phyloP scores from a whole-genome alignment of 2,888 invertebrate species.

The Sarcophaga variegata region DNA sequence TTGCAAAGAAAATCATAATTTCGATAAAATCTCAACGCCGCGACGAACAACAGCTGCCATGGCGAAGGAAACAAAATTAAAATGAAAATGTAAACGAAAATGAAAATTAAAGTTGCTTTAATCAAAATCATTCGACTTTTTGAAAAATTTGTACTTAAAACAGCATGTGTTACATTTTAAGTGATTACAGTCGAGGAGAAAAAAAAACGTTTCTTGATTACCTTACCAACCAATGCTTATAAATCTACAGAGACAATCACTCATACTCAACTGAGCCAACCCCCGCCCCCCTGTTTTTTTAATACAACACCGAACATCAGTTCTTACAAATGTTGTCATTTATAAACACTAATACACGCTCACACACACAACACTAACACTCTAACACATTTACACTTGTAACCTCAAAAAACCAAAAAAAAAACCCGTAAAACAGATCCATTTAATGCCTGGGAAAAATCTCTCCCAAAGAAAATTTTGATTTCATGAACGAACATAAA shows the following conservation, averaged over 20 bases:
- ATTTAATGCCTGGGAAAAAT: constrained; percentile 33
- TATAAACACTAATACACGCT: constrained; percentile 15
- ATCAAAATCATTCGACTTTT: constrained; percentile 26
- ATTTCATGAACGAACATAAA: constrained; percentile 36
- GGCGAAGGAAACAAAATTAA: too few relatives aligned
- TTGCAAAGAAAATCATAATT: background rate
- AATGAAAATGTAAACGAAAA: too few relatives aligned
- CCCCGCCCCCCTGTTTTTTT: fast-evolving
- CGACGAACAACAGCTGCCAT: too few relatives aligned
- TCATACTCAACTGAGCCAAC: background rate
- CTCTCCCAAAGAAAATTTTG: constrained; percentile 37
- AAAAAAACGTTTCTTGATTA: constrained; percentile 40
- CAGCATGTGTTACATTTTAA: constrained; percentile 36
- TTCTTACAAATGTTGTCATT: constrained; percentile 26
- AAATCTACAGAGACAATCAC: background rate
- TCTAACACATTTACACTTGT: background rate
- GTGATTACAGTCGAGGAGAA: constrained; percentile 41
- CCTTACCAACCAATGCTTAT: constrained; percentile 4
- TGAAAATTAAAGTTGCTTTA: constrained; percentile 13
- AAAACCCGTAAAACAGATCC: background rate
- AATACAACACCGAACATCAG: background rate
- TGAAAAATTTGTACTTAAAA: background rate
- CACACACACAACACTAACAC: constrained; percentile 1
- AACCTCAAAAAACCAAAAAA: background rate
- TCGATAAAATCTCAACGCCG: background rate